A percentile compares a stretch with the other conserved stretches of the same genome.
phyloP scores from a whole-genome alignment of 2,797 vertebrate species.

The Chelmon rostratus region DNA sequence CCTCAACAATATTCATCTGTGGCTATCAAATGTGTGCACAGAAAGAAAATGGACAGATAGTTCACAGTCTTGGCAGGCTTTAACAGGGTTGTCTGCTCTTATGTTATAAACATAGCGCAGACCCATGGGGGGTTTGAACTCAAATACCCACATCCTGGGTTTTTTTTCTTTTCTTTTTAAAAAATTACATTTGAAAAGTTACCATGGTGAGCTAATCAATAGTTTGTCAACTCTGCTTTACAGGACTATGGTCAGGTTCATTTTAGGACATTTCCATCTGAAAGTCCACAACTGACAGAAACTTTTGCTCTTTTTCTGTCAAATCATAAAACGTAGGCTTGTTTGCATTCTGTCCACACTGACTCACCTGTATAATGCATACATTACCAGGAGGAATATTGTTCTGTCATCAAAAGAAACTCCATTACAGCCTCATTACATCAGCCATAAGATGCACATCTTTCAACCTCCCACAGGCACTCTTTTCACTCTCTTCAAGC shows the following conservation, averaged over 20 bases:
- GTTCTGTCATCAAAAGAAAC: constrained; percentile 48
- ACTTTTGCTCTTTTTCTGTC: constrained; percentile 2
- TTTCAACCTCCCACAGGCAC: constrained; percentile 33
- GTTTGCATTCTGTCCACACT: constrained; percentile 5
- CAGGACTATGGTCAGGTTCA: constrained; percentile 50
- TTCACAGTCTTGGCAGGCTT: constrained; percentile 61
- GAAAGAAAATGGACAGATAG: constrained; percentile 59
- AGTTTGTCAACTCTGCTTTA: constrained; percentile 52
- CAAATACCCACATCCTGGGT: constrained; percentile 51
- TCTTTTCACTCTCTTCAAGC: constrained; percentile 30
- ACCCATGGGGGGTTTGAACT: constrained; percentile 44
- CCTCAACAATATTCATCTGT: constrained; percentile 45
- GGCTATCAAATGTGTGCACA: constrained; percentile 46
- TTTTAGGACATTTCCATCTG: constrained; percentile 39
- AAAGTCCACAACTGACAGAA: constrained; percentile 31
- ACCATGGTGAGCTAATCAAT: constrained; percentile 72
- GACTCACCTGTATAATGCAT: constrained; percentile 33
- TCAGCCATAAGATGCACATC: constrained; percentile 48
- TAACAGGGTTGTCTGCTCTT: constrained; percentile 53
- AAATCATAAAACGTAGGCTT: constrained; percentile 6
- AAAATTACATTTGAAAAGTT: constrained; percentile 67
- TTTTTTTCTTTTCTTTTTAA: constrained; percentile 14
- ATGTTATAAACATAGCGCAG: constrained; percentile 61
- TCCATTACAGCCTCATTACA: constrained; percentile 57
- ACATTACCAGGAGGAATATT: constrained; percentile 32